Conservation (phyloP, 1,140 invertebrate species). For the Idris sp. region DNA sequence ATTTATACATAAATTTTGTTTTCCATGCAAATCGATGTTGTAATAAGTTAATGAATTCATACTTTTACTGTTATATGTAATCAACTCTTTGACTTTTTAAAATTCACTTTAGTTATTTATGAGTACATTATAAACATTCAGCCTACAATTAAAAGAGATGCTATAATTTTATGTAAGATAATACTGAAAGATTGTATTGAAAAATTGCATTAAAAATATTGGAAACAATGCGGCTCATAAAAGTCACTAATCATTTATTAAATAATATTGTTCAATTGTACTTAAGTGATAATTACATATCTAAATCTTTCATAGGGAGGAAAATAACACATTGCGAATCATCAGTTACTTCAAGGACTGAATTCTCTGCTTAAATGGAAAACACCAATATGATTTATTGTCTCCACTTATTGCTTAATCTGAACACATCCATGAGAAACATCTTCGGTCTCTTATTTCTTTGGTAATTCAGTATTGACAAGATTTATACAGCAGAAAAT, state of each 20-base stretch:
- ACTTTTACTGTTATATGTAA: too few species aligned
- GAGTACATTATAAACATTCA: too few species aligned
- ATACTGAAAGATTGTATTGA: too few species aligned
- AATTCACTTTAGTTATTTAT: too few species aligned
- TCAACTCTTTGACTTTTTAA: too few species aligned
- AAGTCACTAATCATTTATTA: slow-evolving; percentile 6
- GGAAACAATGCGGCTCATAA: slow-evolving; percentile 16
- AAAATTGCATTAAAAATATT: too few species aligned
- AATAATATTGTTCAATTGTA: slow-evolving; percentile 23
- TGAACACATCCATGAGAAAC: slow-evolving; percentile 16
- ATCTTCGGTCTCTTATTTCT: slow-evolving; percentile 10
- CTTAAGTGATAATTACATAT: slow-evolving; percentile 29
- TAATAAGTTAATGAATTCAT: too few species aligned
- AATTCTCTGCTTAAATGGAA: slow-evolving; percentile 12
- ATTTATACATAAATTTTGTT: too few species aligned
- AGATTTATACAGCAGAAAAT: slow-evolving; percentile 20
- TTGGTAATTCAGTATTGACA: slow-evolving; percentile 6
- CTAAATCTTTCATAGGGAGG: slow-evolving; percentile 7
- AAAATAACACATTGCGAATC: slow-evolving; percentile 14
- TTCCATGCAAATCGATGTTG: too few species aligned
- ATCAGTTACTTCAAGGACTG: slow-evolving; percentile 17
- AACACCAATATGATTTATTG: slow-evolving; percentile 38
- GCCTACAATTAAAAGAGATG: too few species aligned
- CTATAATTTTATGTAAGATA: too few species aligned
- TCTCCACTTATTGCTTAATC: slow-evolving; percentile 23